phyloP scores from a whole-genome alignment of 1,140 invertebrate species.

The Drosophila ironensis region DNA sequence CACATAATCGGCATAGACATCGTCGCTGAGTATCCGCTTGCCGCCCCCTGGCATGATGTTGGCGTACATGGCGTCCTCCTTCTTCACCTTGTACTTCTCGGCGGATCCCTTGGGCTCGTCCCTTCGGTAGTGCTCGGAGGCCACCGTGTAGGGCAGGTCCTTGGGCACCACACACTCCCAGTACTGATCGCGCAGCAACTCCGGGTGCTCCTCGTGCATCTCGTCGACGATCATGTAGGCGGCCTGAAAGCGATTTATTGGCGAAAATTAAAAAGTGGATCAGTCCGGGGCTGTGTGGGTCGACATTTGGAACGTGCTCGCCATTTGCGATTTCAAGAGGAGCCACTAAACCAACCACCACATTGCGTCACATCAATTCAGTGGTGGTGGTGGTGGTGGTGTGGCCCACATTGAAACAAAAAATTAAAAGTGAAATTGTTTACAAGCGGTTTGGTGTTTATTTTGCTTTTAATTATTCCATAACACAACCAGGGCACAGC shows the following conservation, averaged over 20 bases:
- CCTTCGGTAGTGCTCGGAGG: slow-evolving; percentile 90
- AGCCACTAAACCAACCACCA: slow-evolving; percentile 44
- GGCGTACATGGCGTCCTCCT: slow-evolving; percentile 91
- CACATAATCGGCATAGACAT: slow-evolving; percentile 93
- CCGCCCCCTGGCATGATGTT: slow-evolving; percentile 84
- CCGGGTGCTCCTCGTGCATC: slow-evolving; percentile 95
- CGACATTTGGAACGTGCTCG: slow-evolving; percentile 48
- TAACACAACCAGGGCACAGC: slow-evolving; percentile 27
- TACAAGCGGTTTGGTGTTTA: slow-evolving; percentile 18
- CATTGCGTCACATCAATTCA: slow-evolving; percentile 60
- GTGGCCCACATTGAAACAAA: slow-evolving; percentile 35
- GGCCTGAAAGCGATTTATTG: slow-evolving; percentile 86
- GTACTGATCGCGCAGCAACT: slow-evolving; percentile 93
- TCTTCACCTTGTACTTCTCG: slow-evolving; percentile 92
- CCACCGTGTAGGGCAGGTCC: slow-evolving; percentile 92
- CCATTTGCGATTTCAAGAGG: slow-evolving; percentile 45
- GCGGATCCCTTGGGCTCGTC: slow-evolving; percentile 92
- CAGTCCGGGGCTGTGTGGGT: slow-evolving; percentile 44
- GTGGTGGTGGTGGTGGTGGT: too few species aligned
- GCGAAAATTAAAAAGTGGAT: slow-evolving; percentile 34
- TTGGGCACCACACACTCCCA: slow-evolving; percentile 95
- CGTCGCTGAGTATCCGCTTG: slow-evolving; percentile 86
- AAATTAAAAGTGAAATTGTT: slow-evolving; percentile 68
- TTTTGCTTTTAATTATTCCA: slow-evolving; percentile 55
- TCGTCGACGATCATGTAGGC: slow-evolving; percentile 95